Conservation (phyloP, 2,797 vertebrate genomes). For the Acrocephalus scirpaceus region DNA sequence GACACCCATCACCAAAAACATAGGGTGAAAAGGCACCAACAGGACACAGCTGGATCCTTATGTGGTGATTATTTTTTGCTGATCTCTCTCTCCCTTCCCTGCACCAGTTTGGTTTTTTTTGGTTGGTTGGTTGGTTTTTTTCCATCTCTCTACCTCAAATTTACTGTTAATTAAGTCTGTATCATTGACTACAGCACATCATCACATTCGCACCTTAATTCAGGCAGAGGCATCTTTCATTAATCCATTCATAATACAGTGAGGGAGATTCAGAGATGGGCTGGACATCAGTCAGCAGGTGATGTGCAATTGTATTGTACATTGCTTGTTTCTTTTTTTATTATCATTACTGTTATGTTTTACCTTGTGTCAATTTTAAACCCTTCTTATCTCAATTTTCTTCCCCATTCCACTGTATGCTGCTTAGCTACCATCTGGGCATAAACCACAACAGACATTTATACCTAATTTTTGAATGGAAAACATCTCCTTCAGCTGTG, state of each 20-base stretch:
- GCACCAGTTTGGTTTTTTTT: too few relatives aligned
- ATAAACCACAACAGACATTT: not conserved
- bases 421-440: not conserved
- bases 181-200: not conserved
- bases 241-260: not conserved
- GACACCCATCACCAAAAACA: not conserved
- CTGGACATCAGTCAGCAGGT: not conserved
- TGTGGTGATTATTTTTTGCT: not conserved
- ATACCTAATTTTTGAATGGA: not conserved
- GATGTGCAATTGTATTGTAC: not conserved
- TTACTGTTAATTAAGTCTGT: too few relatives aligned
- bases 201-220: not conserved
- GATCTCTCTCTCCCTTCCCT: not conserved
- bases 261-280: too few relatives aligned
- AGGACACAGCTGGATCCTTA: not conserved
- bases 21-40: not conserved
- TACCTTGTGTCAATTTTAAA: not conserved
- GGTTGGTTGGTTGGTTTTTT: too few relatives aligned
- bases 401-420: not conserved
- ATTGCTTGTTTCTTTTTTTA: not conserved
- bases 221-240: not conserved
- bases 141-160: not conserved
- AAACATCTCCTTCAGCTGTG: not conserved
- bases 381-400: not conserved
- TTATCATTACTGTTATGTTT: not conserved